These are phyloP conservation scores for Amphimallon solstitiale DNA, from an alignment of 2,888 invertebrate genomes.

Conservation along the genomic window DNA sequence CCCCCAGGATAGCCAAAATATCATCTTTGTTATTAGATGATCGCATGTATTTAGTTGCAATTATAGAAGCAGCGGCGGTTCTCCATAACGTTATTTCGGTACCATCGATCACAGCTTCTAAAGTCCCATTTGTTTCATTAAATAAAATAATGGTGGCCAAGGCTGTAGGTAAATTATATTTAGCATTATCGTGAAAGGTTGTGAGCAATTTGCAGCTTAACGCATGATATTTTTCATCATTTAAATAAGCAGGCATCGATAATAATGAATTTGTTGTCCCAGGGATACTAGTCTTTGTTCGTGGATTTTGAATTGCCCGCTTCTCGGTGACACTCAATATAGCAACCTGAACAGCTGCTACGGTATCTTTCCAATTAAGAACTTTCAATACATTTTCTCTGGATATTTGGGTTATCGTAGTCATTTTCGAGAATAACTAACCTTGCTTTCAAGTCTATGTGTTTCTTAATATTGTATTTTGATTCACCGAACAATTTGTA, in stretches of 20 bases:
- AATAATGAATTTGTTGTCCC: conserved; percentile 53
- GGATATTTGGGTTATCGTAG: conserved; percentile 46
- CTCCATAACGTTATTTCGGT: conserved; percentile 69
- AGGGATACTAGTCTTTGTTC: conserved; percentile 56
- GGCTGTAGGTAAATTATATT: conserved; percentile 57
- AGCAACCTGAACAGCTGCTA: conserved; percentile 60
- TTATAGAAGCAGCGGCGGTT: conserved; percentile 69
- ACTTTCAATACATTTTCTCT: conserved; percentile 57
- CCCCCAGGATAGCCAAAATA: conserved; percentile 65
- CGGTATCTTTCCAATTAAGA: conserved; percentile 61
- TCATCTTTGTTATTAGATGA: conserved; percentile 49
- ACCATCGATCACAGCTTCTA: conserved; percentile 65
- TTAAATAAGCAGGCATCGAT: conserved; percentile 65
- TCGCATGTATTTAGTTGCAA: conserved; percentile 66
- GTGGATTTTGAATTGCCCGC: conserved; percentile 56
- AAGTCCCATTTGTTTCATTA: conserved; percentile 60
- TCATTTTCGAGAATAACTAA: neutral
- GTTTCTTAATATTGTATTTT: too few species aligned
- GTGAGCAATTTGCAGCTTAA: conserved; percentile 67
- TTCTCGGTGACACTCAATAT: conserved; percentile 55
- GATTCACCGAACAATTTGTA: too few species aligned
- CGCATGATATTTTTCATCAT: conserved; percentile 49
- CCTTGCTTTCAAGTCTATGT: neutral
- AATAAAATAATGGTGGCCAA: conserved; percentile 64
- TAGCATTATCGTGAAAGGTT: conserved; percentile 59